phyloP scores from a whole-genome alignment of 2,797 vertebrate species.

The Amazona ochrocephala region DNA sequence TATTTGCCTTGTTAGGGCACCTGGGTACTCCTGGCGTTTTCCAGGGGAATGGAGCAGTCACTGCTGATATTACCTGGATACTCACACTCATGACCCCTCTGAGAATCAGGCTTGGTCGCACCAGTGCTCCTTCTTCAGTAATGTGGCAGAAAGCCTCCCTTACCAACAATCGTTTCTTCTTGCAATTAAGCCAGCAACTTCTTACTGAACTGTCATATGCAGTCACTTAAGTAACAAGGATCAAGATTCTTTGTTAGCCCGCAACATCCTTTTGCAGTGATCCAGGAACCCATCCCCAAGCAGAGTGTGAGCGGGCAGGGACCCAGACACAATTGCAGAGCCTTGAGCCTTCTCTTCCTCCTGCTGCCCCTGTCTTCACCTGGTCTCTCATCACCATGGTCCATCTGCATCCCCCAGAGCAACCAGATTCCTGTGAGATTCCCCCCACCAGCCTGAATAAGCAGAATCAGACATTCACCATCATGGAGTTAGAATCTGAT shows the following conservation, averaged over 20 bases:
- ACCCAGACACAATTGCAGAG: accelerated
- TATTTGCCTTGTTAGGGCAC: background rate
- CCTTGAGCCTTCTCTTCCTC: background rate
- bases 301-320: background rate
- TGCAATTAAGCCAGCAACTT: background rate
- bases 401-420: background rate
- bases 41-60: background rate
- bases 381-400: background rate
- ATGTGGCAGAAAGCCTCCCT: background rate
- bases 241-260: background rate
- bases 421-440: background rate
- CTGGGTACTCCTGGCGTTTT: background rate
- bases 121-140: background rate
- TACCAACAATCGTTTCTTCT: background rate
- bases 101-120: background rate
- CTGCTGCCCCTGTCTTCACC: background rate
- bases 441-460: background rate
- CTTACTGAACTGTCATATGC: background rate
- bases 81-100: background rate
- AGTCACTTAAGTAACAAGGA: background rate
- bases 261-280: accelerated
- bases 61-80: background rate
- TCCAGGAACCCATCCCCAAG: background rate
- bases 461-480: background rate
- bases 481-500: background rate